Evolutionary conservation across 2,888 invertebrate genomes (phyloP).

Genomic region (Stegana nigrithorax): DNA sequence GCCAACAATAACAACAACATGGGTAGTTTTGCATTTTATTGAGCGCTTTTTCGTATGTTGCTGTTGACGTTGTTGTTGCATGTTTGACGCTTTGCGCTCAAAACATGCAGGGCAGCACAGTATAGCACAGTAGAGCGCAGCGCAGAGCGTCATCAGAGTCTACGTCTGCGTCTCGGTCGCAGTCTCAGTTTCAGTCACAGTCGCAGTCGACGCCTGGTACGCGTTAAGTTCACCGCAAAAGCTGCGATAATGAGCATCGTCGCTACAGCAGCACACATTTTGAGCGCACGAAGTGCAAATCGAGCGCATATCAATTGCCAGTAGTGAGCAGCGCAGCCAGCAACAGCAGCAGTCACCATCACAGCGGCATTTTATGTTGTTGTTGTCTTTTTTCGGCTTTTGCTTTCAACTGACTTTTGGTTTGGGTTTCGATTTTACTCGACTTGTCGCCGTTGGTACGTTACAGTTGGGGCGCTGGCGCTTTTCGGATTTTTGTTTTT

Average conservation of each 20-base stretch:
- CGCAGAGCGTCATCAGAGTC: too few relatives aligned
- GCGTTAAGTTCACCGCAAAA: too few relatives aligned
- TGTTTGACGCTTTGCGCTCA: too few relatives aligned
- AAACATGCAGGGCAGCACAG: too few relatives aligned
- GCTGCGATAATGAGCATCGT: too few relatives aligned
- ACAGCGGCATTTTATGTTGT: neutral
- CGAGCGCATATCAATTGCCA: neutral
- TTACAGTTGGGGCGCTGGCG: neutral
- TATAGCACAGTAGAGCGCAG: too few relatives aligned
- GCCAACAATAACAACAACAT: neutral
- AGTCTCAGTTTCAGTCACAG: neutral
- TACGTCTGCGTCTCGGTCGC: too few relatives aligned
- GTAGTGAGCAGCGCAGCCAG: neutral
- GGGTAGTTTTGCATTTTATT: constrained; percentile 47
- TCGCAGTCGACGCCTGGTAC: too few relatives aligned
- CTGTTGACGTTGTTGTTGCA: constrained; percentile 8
- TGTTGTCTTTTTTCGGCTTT: neutral
- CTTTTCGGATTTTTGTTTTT: neutral
- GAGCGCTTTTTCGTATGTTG: constrained; percentile 38
- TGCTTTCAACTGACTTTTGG: neutral
- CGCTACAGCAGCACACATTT: neutral
- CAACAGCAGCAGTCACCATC: neutral
- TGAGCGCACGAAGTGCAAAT: constrained; percentile 17
- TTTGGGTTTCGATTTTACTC: too few relatives aligned
- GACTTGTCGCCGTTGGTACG: neutral